These are phyloP conservation scores for Dromaius novaehollandiae DNA, from an alignment of 2,113 vertebrate species.

Conservation along the genomic window DNA sequence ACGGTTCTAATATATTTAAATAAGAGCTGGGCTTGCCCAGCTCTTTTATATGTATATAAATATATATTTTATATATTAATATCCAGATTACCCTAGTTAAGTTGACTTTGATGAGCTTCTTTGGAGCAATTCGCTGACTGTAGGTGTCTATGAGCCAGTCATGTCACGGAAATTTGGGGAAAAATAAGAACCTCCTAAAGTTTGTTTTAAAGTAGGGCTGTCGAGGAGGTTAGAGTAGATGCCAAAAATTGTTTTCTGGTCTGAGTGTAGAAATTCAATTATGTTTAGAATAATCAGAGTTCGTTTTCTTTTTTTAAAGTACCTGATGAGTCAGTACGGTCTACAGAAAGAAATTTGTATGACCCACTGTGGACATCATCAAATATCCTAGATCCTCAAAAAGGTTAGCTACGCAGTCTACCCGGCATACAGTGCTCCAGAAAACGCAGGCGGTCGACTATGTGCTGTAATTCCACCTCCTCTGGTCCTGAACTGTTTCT, in stretches of 20 bases:
- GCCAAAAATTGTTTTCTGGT: neutral
- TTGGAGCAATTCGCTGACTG: neutral
- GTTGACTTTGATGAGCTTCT: neutral
- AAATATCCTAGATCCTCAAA: neutral
- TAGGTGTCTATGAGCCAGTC: neutral
- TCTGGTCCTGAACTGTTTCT: neutral
- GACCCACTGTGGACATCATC: rapidly evolving
- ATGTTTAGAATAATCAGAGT: neutral
- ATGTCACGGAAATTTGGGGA: neutral
- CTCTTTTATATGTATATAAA: too few relatives aligned
- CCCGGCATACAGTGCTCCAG: neutral
- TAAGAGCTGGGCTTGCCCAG: neutral
- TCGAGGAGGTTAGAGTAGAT: neutral
- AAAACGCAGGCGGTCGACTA: neutral
- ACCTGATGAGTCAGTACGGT: neutral
- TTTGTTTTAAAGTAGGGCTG: neutral
- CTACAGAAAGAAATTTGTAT: neutral
- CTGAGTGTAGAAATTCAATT: neutral
- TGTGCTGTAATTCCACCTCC: rapidly evolving
- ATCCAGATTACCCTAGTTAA: neutral
- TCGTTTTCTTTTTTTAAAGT: neutral
- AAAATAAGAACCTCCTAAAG: neutral
- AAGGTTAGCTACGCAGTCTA: neutral
- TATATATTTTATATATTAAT: neutral
- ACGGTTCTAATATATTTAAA: neutral